Evolutionary conservation across 2,888 invertebrate species (phyloP).

Genomic region (Pardosa pseudoannulata): DNA sequence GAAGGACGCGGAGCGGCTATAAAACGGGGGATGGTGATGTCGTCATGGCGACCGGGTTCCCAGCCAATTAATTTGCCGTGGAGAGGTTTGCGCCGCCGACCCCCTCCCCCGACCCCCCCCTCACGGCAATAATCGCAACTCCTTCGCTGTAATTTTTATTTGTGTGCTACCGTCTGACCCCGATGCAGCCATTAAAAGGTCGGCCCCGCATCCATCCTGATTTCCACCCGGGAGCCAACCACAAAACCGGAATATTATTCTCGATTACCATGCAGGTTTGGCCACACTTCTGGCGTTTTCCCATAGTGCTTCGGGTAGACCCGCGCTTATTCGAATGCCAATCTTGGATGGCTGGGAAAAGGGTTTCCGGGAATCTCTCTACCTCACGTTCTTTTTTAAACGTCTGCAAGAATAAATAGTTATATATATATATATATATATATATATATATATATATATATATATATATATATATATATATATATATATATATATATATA

Average conservation of each 20-base stretch:
- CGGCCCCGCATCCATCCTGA: constrained; percentile 10
- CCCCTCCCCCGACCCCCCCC: constrained; percentile 26
- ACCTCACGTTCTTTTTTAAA: too few relatives aligned
- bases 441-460: too few relatives aligned
- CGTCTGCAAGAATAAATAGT: too few relatives aligned
- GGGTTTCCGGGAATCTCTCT: too few relatives aligned
- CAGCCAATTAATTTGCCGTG: constrained; percentile 71
- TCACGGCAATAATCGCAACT: constrained; percentile 68
- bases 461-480: too few relatives aligned
- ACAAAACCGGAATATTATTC: not conserved
- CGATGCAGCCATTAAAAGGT: constrained; percentile 58
- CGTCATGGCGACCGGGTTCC: constrained; percentile 62
- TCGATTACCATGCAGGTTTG: not conserved
- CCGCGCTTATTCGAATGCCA: too few relatives aligned
- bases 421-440: too few relatives aligned
- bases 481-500: too few relatives aligned
- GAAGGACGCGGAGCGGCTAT: constrained; percentile 61
- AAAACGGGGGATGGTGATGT: constrained; percentile 69
- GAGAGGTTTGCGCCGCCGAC: constrained; percentile 40
- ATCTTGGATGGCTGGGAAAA: too few relatives aligned
- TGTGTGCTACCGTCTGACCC: constrained; percentile 68
- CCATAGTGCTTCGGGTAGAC: too few relatives aligned
- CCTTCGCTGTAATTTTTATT: constrained; percentile 70
- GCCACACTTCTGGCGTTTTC: too few relatives aligned
- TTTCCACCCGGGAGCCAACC: not conserved